Percentiles rank a stretch among this genome's conserved stretches.
Conservation (phyloP, 2,797 vertebrate species). For the Pseudopleuronectes americanus region DNA sequence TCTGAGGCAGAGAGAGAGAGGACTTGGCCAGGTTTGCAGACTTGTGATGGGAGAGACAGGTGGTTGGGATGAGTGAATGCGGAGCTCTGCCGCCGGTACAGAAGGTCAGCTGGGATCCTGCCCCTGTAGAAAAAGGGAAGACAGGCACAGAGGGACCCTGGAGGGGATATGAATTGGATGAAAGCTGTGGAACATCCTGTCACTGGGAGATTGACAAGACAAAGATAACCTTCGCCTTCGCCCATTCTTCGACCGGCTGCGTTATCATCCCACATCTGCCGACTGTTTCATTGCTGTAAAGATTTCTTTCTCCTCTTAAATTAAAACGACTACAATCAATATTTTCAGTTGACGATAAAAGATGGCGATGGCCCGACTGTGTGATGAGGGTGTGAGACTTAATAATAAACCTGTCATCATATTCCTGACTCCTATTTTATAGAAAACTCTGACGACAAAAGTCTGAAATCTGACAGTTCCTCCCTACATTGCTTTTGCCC, state of each 20-base stretch:
- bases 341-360: conserved; percentile 42
- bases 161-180: conserved; percentile 22
- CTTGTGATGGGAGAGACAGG: conserved; percentile 18
- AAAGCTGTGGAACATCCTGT: conserved; percentile 51
- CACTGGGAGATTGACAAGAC: conserved; percentile 53
- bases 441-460: conserved; percentile 41
- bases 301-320: conserved; percentile 24
- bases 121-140: conserved; percentile 24
- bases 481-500: conserved; percentile 29
- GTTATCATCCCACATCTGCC: conserved; percentile 46
- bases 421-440: conserved; percentile 37
- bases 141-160: conserved; percentile 18
- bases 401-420: conserved; percentile 41
- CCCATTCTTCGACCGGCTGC: conserved; percentile 41
- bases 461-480: conserved; percentile 49
- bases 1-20: conserved; percentile 1
- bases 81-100: conserved; percentile 16
- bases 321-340: conserved; percentile 34
- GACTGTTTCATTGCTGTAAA: conserved; percentile 14
- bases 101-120: conserved; percentile 49
- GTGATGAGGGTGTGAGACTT: conserved; percentile 40
- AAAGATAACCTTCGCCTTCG: conserved; percentile 46
- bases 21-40: conserved; percentile 16
- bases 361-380: conserved; percentile 39
- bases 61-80: conserved; percentile 17